Percentiles rank a stretch among this genome's conserved stretches.
phyloP scores from a whole-genome alignment of 2,888 invertebrate genomes.

The Cephus runcator region DNA sequence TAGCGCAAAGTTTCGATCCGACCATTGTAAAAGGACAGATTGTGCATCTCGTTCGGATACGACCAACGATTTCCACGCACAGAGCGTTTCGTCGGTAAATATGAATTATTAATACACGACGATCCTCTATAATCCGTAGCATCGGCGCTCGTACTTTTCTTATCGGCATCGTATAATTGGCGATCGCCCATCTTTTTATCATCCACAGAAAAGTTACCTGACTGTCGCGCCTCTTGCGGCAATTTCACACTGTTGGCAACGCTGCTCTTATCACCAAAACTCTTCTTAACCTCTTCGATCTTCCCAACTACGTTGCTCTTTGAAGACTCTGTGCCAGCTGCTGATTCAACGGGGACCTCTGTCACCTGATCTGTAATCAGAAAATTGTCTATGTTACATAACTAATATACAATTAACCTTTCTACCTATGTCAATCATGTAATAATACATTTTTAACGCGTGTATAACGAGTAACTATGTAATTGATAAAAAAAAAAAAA shows the following conservation, averaged over 20 bases:
- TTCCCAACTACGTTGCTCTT: background rate
- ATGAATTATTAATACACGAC: background rate
- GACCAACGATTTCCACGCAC: no score
- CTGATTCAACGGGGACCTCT: conserved; percentile 17
- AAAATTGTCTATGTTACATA: conserved; percentile 19
- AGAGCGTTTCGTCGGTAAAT: no score
- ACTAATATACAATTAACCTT: no score
- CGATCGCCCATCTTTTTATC: conserved; percentile 1
- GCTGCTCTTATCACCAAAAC: no score
- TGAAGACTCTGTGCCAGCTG: conserved; percentile 14
- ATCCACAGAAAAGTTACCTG: conserved; percentile 1
- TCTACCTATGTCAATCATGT: no score
- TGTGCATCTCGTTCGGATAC: no score
- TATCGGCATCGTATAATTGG: background rate
- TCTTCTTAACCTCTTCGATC: background rate
- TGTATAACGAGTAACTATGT: background rate
- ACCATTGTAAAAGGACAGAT: no score
- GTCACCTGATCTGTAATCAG: conserved; percentile 32
- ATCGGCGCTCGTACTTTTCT: background rate
- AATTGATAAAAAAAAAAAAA: background rate
- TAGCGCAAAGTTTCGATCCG: no score
- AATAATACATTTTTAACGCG: no score
- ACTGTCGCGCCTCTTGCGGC: background rate
- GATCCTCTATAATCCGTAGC: background rate
- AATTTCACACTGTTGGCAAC: no score